Percentiles rank a stretch among this genome's conserved stretches.
Evolutionary conservation across 2,888 invertebrate genomes (phyloP).

Genomic region (Pachycephus smyrnensis): DNA sequence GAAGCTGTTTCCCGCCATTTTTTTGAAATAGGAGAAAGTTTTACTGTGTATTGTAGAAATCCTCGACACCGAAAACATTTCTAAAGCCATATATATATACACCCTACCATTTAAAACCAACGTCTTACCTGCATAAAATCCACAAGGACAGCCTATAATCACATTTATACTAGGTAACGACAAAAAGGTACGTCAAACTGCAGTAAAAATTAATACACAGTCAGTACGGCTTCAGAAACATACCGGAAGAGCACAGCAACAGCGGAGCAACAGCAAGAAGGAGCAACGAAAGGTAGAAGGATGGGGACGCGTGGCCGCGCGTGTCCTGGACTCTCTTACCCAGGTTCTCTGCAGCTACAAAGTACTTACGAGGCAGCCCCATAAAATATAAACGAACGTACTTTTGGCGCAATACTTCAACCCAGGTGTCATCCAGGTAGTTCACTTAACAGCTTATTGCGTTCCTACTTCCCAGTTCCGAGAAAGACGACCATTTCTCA

Average conservation of each 20-base stretch:
- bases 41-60: slow-evolving; percentile 39
- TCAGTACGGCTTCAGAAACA: neutral
- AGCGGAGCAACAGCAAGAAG: slow-evolving; percentile 11
- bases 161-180: slow-evolving; percentile 31
- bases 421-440: slow-evolving; percentile 31
- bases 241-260: neutral
- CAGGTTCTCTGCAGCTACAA: neutral
- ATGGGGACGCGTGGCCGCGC: slow-evolving; percentile 41
- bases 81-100: slow-evolving; percentile 1
- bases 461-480: slow-evolving; percentile 1
- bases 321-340: slow-evolving; percentile 28
- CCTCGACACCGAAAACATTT: neutral
- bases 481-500: neutral
- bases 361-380: slow-evolving; percentile 17
- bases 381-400: slow-evolving; percentile 37
- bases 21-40: slow-evolving; percentile 38
- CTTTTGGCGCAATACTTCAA: slow-evolving; percentile 30
- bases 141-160: slow-evolving; percentile 37
- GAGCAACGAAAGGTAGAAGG: slow-evolving; percentile 5
- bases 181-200: neutral
- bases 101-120: neutral
- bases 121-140: slow-evolving; percentile 17
- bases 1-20: neutral
- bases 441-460: slow-evolving; percentile 6
- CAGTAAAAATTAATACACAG: slow-evolving; percentile 37